Percentiles rank a stretch among this genome's conserved stretches.
Evolutionary conservation across 2,888 invertebrate species (phyloP).

Genomic region (Griposia aprilina): DNA sequence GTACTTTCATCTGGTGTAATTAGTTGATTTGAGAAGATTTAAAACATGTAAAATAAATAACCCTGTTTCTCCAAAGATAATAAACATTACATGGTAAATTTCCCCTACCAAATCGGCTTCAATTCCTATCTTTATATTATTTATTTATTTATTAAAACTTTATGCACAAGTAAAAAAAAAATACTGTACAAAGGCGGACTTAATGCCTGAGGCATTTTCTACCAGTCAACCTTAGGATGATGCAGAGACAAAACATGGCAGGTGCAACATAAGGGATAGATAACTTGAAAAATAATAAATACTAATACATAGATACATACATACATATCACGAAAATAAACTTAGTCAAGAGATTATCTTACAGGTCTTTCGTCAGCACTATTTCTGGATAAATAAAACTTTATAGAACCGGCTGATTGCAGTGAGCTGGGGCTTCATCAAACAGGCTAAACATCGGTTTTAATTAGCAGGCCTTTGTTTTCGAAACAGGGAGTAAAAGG

Average conservation of each 20-base stretch:
- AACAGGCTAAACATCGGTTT: background rate
- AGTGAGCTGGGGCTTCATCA: background rate
- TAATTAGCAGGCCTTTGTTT: conserved; percentile 17
- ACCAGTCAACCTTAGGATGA: too few species aligned
- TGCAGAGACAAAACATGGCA: too few species aligned
- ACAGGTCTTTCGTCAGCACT: background rate
- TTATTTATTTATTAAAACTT: too few species aligned
- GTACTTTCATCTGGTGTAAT: background rate
- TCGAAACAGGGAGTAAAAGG: background rate
- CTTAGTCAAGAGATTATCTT: too few species aligned
- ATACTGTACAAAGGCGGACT: too few species aligned
- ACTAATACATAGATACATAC: too few species aligned
- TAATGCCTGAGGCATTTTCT: too few species aligned
- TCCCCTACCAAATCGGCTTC: background rate
- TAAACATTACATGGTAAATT: background rate
- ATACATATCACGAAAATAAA: too few species aligned
- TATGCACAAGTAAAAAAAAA: too few species aligned
- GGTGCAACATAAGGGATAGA: too few species aligned
- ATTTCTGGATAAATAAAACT: background rate
- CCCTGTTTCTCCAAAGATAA: background rate
- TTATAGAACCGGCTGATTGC: background rate
- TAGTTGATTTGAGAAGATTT: background rate
- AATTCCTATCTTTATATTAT: background rate
- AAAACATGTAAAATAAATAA: background rate
- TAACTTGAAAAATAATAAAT: too few species aligned